A percentile compares a stretch with the other conserved stretches of the same genome.
phyloP scores from a whole-genome alignment of 1,140 invertebrate species.

The Sipha flava region DNA sequence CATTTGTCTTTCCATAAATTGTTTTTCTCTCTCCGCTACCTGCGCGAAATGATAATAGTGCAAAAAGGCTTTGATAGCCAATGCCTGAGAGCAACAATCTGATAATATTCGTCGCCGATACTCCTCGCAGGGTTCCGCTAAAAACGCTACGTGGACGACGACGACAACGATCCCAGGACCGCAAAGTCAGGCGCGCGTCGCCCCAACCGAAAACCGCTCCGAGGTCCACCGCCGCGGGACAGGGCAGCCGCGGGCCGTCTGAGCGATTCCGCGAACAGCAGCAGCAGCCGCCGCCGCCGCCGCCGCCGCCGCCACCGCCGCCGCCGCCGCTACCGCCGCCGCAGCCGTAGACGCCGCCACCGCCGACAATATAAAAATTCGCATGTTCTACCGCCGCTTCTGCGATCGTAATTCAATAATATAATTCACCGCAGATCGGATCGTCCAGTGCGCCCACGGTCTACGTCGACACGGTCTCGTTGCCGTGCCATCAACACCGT shows the following conservation, averaged over 20 bases:
- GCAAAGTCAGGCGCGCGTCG: too few relatives aligned
- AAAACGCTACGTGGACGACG: too few relatives aligned
- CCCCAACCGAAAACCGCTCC: background rate
- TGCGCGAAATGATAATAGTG: background rate
- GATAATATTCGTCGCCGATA: background rate
- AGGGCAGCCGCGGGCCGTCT: too few relatives aligned
- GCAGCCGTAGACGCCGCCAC: background rate
- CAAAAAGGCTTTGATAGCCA: background rate
- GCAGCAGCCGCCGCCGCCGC: too few relatives aligned
- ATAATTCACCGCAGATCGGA: background rate
- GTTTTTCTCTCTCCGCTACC: background rate
- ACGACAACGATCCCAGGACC: too few relatives aligned
- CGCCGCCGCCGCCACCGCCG: too few relatives aligned
- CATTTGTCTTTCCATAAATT: background rate
- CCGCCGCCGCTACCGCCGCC: too few relatives aligned
- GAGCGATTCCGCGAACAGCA: background rate
- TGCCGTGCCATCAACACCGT: background rate
- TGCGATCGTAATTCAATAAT: slow-evolving; percentile 5
- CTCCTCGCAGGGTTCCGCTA: background rate
- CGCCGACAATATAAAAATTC: background rate
- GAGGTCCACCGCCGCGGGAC: too few relatives aligned
- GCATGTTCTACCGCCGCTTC: background rate
- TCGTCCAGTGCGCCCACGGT: background rate
- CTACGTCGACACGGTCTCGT: background rate
- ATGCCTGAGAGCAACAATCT: background rate